A percentile compares a stretch with the other conserved stretches of the same genome.
Evolutionary conservation across 2,113 vertebrate species (phyloP).

Genomic region (Lepus americanus): DNA sequence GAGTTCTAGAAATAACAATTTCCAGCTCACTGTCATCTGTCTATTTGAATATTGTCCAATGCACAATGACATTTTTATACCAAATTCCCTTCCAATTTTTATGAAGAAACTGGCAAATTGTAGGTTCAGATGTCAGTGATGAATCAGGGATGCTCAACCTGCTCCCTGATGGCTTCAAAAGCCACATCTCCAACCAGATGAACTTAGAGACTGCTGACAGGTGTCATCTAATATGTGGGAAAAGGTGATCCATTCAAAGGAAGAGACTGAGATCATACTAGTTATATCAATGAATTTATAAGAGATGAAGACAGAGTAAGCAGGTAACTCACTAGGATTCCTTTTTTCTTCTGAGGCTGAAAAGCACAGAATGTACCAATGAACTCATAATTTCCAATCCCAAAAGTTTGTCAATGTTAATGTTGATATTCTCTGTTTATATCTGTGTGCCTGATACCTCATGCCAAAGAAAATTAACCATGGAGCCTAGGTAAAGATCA

Average conservation of each 20-base stretch:
- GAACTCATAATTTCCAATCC: background rate
- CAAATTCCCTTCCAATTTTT: background rate
- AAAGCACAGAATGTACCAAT: background rate
- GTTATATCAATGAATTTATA: background rate
- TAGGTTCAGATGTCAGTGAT: background rate
- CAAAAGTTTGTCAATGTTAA: background rate
- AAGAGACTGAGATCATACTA: background rate
- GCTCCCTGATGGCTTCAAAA: background rate
- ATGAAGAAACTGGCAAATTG: background rate
- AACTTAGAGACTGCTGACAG: background rate
- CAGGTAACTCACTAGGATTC: background rate
- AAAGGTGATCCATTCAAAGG: background rate
- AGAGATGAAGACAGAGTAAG: background rate
- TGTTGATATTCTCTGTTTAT: background rate
- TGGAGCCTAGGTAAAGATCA: background rate
- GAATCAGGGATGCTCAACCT: background rate
- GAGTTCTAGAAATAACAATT: fast-evolving
- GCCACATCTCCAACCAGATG: background rate
- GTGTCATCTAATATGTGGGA: background rate
- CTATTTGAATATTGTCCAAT: background rate
- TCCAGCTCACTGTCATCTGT: background rate
- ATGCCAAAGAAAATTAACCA: background rate
- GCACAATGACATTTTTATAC: background rate
- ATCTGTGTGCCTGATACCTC: background rate
- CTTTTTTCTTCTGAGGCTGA: slow-evolving; percentile 22